These are phyloP conservation scores for Drosophila pullipes DNA, from an alignment of 2,888 invertebrate species.

Conservation along the genomic window DNA sequence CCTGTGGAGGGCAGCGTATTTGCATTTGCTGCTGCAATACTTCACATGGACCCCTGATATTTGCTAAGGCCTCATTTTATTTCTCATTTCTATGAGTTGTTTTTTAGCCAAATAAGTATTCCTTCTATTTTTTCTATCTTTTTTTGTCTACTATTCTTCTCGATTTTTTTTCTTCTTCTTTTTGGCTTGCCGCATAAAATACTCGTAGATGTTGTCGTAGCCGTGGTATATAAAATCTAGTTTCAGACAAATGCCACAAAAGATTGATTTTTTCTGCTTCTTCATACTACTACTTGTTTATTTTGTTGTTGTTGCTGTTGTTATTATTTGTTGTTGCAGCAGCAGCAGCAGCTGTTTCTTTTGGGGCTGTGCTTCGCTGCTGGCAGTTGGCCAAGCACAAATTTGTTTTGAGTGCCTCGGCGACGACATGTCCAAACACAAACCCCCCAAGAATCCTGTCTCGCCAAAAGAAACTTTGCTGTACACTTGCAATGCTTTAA, in stretches of 20 bases:
- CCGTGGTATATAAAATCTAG: conserved; percentile 65
- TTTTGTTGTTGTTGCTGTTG: conserved; percentile 44
- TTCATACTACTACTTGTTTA: conserved; percentile 37
- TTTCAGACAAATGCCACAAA: conserved; percentile 76
- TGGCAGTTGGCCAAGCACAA: conserved; percentile 74
- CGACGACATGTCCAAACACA: conserved; percentile 75
- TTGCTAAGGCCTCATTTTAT: conserved; percentile 68
- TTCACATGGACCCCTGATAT: conserved; percentile 54
- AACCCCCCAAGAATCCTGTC: conserved; percentile 12
- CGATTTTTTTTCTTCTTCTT: conserved; percentile 20
- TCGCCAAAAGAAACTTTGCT: conserved; percentile 12
- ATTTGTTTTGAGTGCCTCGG: conserved; percentile 77
- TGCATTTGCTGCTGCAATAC: conserved; percentile 32
- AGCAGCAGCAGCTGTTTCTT: conserved; percentile 27
- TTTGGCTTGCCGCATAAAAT: conserved; percentile 58
- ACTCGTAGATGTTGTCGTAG: conserved; percentile 52
- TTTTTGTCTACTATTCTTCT: conserved; percentile 22
- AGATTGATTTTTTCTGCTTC: conserved; percentile 70
- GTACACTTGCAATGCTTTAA: conserved; percentile 37
- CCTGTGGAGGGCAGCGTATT: neutral
- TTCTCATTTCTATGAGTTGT: conserved; percentile 40
- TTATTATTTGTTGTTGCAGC: conserved; percentile 43
- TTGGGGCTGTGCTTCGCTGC: conserved; percentile 42
- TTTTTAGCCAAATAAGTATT: conserved; percentile 24
- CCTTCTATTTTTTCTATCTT: conserved; percentile 6